Percentiles rank a stretch among this genome's conserved stretches.
Conservation (phyloP, 2,113 vertebrate species). For the Ophiodon elongatus region DNA sequence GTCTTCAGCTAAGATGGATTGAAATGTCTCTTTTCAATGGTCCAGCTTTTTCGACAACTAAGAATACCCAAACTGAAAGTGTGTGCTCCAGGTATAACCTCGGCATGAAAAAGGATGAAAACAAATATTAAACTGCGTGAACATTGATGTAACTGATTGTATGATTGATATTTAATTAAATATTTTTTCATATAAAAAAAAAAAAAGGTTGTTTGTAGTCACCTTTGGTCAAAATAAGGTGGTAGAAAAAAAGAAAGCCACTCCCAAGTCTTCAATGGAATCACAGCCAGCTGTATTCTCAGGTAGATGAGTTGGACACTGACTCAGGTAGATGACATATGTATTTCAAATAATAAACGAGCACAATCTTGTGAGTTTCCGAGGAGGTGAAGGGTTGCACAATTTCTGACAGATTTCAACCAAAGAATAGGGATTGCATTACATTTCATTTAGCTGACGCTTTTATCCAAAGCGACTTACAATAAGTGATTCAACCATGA, state of each 20-base stretch:
- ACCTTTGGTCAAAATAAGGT: conserved; percentile 15
- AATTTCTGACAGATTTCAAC: conserved; percentile 1
- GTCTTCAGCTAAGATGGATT: not conserved
- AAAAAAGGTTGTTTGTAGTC: not conserved
- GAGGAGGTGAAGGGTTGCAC: not conserved
- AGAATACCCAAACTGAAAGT: no score
- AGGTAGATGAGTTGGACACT: no score
- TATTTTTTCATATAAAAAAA: not conserved
- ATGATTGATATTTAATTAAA: no score
- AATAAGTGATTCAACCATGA: no score
- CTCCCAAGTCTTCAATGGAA: conserved; percentile 37
- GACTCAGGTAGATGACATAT: no score
- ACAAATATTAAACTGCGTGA: not conserved
- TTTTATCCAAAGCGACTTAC: no score
- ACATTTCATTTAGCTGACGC: no score
- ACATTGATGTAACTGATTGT: not conserved
- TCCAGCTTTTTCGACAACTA: no score
- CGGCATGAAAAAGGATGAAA: not conserved
- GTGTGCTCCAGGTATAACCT: no score
- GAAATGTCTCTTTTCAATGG: no score
- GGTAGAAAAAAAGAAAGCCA: not conserved
- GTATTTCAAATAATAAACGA: conserved; percentile 46
- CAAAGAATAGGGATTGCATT: not conserved
- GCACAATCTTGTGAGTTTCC: conserved; percentile 52
- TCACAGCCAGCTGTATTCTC: not conserved